Conservation (phyloP, 2,113 vertebrate species). For the Astur gentilis region DNA sequence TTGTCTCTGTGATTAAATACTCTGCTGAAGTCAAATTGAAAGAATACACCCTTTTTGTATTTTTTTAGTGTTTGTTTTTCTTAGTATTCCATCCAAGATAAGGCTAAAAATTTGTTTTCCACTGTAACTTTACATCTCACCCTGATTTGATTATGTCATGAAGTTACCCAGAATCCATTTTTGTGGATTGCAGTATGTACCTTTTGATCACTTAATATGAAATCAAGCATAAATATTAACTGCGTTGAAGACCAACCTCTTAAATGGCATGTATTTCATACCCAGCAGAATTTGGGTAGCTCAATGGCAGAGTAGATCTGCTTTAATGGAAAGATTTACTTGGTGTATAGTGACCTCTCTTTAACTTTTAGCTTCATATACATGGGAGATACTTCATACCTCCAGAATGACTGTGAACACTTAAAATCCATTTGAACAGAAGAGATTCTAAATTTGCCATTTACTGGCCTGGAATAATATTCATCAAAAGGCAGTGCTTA, state of each 20-base stretch:
- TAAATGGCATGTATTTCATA: background rate
- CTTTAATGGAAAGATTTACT: background rate
- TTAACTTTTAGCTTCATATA: background rate
- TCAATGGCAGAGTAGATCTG: background rate
- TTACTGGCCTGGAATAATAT: background rate
- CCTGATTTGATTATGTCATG: background rate
- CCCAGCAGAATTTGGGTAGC: background rate
- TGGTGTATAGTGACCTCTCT: background rate
- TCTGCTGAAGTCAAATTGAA: background rate
- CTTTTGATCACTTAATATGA: background rate
- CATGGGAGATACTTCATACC: background rate
- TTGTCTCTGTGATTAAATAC: background rate
- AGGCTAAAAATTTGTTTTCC: background rate
- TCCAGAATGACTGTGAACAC: background rate
- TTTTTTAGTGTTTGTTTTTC: background rate
- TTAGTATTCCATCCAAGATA: background rate
- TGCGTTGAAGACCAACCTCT: background rate
- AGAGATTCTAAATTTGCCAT: background rate
- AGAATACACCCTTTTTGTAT: background rate
- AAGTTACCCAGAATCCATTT: background rate
- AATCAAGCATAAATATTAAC: background rate
- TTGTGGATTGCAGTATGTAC: background rate
- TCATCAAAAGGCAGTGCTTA: background rate
- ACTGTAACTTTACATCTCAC: background rate
- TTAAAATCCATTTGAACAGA: background rate